These are phyloP conservation scores for Nibea coibor DNA, from an alignment of 2,113 vertebrate genomes.

Conservation along the genomic window DNA sequence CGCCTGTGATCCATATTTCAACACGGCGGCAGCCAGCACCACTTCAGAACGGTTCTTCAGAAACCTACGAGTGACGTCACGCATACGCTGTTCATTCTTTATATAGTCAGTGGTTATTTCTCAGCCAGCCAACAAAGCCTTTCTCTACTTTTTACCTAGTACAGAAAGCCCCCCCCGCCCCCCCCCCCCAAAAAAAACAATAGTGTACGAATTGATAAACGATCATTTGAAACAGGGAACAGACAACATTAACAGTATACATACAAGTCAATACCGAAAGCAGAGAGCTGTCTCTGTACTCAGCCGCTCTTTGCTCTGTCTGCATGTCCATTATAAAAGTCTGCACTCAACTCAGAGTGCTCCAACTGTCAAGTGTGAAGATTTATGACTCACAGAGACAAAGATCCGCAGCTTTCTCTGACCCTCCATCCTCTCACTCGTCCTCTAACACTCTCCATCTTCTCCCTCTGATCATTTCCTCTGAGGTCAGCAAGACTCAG, in stretches of 20 bases:
- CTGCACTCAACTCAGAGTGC: slow-evolving; percentile 42
- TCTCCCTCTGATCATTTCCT: slow-evolving; percentile 65
- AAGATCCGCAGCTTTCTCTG: slow-evolving; percentile 60
- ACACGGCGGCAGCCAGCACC: too few relatives aligned
- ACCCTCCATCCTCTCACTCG: slow-evolving; percentile 46
- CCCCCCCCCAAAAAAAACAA: too few relatives aligned
- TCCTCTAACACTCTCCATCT: slow-evolving; percentile 57
- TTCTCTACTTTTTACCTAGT: too few relatives aligned
- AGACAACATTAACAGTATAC: neutral
- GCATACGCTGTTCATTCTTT: too few relatives aligned
- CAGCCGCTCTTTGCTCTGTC: slow-evolving; percentile 10
- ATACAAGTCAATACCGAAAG: neutral
- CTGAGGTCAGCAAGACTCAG: slow-evolving; percentile 66
- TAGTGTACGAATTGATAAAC: neutral
- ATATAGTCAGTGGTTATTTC: too few relatives aligned
- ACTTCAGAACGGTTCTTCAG: too few relatives aligned
- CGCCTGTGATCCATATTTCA: too few relatives aligned
- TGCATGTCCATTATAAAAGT: slow-evolving; percentile 17
- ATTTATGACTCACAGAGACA: slow-evolving; percentile 66
- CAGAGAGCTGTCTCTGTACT: neutral
- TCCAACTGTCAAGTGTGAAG: slow-evolving; percentile 57
- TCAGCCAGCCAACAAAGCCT: too few relatives aligned
- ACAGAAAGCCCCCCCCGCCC: too few relatives aligned
- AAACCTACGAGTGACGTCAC: too few relatives aligned
- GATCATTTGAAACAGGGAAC: neutral